These are phyloP conservation scores for Crocuta crocuta DNA, from an alignment of 2,113 vertebrate genomes.

Conservation along the genomic window DNA sequence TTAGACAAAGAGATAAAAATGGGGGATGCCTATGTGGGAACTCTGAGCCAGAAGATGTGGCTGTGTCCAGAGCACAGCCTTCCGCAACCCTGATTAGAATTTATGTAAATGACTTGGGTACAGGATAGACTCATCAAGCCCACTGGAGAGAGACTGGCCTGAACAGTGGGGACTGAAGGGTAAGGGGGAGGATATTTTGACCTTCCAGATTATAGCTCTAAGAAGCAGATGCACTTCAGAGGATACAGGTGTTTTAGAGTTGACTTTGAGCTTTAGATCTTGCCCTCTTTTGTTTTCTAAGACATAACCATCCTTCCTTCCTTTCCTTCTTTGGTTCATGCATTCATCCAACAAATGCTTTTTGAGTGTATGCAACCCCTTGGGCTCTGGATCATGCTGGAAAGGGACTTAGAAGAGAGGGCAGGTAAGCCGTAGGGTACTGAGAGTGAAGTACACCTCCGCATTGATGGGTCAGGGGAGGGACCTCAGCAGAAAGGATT, in stretches of 20 bases:
- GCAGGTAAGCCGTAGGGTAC: background rate
- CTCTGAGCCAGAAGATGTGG: background rate
- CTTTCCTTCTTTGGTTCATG: background rate
- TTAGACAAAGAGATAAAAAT: background rate
- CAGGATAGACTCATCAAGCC: background rate
- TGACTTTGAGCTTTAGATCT: background rate
- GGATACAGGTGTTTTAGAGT: background rate
- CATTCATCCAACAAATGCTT: background rate
- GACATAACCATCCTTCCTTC: background rate
- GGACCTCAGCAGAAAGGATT: background rate
- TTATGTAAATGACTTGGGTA: background rate
- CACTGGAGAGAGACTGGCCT: background rate
- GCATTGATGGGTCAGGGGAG: background rate
- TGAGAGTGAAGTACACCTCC: background rate
- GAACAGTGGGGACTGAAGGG: background rate
- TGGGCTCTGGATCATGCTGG: background rate
- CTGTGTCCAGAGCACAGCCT: background rate
- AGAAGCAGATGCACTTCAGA: background rate
- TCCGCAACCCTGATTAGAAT: background rate
- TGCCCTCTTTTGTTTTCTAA: background rate
- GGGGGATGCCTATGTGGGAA: background rate
- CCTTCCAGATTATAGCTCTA: background rate
- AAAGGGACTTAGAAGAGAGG: background rate
- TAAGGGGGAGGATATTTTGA: background rate
- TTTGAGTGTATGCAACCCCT: background rate